A percentile compares a stretch with the other conserved stretches of the same genome.
Conservation (phyloP, 1,140 invertebrate species). For the Eufriesea mexicana region DNA sequence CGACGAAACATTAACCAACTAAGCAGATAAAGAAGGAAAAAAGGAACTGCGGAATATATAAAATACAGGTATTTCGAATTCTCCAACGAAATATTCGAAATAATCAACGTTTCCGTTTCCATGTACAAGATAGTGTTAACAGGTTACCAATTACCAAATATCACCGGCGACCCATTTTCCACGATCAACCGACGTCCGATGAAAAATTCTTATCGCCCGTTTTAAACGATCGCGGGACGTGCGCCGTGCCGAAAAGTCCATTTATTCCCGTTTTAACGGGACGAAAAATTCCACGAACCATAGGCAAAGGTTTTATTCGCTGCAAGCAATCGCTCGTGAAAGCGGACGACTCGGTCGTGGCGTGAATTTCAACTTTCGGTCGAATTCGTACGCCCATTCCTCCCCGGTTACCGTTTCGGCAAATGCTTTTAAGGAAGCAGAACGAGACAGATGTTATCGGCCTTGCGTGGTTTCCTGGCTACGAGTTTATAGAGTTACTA, state of each 20-base stretch:
- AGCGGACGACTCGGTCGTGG: background rate
- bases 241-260: background rate
- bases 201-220: background rate
- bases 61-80: too few relatives aligned
- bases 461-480: too few relatives aligned
- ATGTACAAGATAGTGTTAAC: too few relatives aligned
- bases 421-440: constrained; percentile 9
- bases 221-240: background rate
- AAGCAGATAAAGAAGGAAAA: too few relatives aligned
- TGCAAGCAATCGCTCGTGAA: constrained; percentile 5
- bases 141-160: background rate
- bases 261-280: background rate
- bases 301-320: background rate
- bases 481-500: too few relatives aligned
- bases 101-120: too few relatives aligned
- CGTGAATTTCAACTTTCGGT: constrained; percentile 7
- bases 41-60: too few relatives aligned
- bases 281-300: background rate
- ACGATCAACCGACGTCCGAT: background rate
- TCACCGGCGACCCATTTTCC: background rate
- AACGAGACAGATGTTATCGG: constrained; percentile 14
- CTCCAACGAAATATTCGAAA: too few relatives aligned
- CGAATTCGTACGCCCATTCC: background rate
- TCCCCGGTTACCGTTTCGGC: background rate
- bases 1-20: too few relatives aligned